Percentiles rank a stretch among this genome's conserved stretches.
These are phyloP conservation scores for Raja brachyura DNA, from an alignment of 2,113 vertebrate genomes.

Conservation along the genomic window DNA sequence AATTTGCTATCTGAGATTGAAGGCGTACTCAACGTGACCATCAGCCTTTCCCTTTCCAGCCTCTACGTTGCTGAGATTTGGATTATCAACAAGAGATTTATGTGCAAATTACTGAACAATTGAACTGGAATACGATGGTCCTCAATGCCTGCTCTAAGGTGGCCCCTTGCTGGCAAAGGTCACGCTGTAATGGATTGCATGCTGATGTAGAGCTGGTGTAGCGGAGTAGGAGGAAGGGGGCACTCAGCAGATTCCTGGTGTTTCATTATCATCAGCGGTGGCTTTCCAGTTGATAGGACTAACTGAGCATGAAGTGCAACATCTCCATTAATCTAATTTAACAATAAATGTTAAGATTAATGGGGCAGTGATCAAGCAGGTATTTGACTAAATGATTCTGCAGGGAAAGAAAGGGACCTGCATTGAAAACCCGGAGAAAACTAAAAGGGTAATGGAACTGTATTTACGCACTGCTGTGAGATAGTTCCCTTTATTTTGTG, in stretches of 20 bases:
- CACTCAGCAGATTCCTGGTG: not conserved
- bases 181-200: not conserved
- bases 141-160: not conserved
- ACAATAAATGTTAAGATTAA: conserved; percentile 10
- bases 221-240: not conserved
- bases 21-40: not conserved
- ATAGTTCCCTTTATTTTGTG: not conserved
- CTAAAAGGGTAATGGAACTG: not conserved
- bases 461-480: not conserved
- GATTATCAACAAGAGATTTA: not conserved
- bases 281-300: not conserved
- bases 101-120: not conserved
- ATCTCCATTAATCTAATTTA: conserved; percentile 29
- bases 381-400: not conserved
- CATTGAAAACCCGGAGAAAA: not conserved
- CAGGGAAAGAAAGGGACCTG: not conserved
- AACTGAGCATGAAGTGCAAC: not conserved
- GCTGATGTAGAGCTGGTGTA: not conserved
- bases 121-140: not conserved
- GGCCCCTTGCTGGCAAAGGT: not conserved
- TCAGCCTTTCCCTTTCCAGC: not conserved
- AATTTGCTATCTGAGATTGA: not conserved
- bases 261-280: not conserved
- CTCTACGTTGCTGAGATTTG: not conserved
- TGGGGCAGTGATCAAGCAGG: not conserved